Percentiles rank a stretch among this genome's conserved stretches.
phyloP scores from a whole-genome alignment of 2,797 vertebrate species.

The Catharus ustulatus region DNA sequence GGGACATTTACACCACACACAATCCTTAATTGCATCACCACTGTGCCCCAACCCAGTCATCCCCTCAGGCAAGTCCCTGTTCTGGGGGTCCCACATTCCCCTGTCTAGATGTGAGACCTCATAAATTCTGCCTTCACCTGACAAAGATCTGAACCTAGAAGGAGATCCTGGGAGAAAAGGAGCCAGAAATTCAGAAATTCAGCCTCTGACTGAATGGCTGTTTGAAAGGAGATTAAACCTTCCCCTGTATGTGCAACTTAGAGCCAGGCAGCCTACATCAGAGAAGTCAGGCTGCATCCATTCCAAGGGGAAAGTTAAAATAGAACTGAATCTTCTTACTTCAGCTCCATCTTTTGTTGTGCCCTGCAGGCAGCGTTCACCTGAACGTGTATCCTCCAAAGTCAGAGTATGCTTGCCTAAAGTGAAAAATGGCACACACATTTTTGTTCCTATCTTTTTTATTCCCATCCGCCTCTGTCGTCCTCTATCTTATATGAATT shows the following conservation, averaged over 20 bases:
- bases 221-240: neutral
- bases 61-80: neutral
- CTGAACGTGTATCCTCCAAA: neutral
- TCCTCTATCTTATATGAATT: neutral
- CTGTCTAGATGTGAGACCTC: neutral
- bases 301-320: constrained; percentile 33
- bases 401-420: neutral
- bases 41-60: neutral
- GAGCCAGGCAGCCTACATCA: neutral
- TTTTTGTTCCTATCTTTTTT: neutral
- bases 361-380: neutral
- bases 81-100: neutral
- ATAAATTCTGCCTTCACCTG: neutral
- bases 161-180: neutral
- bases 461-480: neutral
- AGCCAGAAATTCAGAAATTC: neutral
- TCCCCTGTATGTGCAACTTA: neutral
- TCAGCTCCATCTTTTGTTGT: constrained; percentile 15
- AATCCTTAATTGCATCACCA: fast-evolving
- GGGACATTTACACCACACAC: neutral
- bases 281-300: neutral
- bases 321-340: constrained; percentile 11
- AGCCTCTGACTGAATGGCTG: neutral
- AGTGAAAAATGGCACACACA: neutral
- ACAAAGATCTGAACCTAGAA: neutral